Evolutionary conservation across 1,140 invertebrate species (phyloP), one percentile per base, ranked within the genome.

Genomic region (Fopius arisanus): DNA sequence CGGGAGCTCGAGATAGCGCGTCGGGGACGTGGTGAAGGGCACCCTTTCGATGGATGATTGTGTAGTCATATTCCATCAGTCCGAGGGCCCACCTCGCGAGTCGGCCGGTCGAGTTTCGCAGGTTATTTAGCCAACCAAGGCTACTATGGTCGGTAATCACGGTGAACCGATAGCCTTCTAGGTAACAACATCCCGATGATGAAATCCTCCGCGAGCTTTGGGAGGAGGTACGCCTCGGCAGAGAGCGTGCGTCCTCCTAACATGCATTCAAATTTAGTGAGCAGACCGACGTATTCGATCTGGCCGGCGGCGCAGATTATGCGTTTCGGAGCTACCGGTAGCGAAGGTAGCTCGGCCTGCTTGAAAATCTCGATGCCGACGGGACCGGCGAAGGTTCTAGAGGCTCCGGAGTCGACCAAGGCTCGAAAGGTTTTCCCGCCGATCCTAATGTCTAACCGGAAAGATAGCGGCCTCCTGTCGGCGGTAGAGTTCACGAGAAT

Each of bases 341-440:
- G n/a, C 10, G 1, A 10, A 2, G 3, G 29, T n/a, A 4, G 48
- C 66, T 9, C n/a, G 9, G 5, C 7, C 2, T 0, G 16, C 12
- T n/a, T 68, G 31, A 4, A 69, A 6, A 19, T 14, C 43, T 29
- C 3, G 54, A 51, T 51, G 2, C 21, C 67, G 6, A 6, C n/a
- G 12, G 40, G 40, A 33, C 72, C 72, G 0, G 54, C 67, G 19
- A 65, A 74, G 0, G 72, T 74, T 1, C 72, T 48, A 6, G 48
- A 62, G 0, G 67, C 66, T 4, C 72, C 72, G 12, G 51, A 74
- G 65, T 69, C 72, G 1, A 74, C 40, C 9, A 74, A 66, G n/a
- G 72, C 72, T 28, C 59, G n/a, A 5, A 74, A 7, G 5, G 4
- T 54, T 26, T 54, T 3, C 4, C 48, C 48, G 10, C 16, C 2